Base-by-base conservation (phyloP, 2,797 vertebrate genomes). In the Serranus cabrilla region DNA sequence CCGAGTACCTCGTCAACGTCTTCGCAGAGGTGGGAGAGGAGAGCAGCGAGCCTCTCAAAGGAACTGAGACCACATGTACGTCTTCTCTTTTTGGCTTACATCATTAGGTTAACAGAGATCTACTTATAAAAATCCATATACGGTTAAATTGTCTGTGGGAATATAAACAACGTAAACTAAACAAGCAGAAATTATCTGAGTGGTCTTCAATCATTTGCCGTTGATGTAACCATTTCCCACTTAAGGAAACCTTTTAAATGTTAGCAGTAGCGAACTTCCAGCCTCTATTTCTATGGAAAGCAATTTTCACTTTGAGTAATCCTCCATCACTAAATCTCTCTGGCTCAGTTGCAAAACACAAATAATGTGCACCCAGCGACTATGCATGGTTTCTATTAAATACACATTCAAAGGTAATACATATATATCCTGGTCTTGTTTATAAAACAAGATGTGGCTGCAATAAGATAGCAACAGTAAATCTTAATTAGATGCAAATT, bases 1-100 rank as follows among this genome's bases (percentile, higher is more conserved):
- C 97, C 0, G 80, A 98, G 68, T 99, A 99, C 72, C 69, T 95
- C 39, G 96, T 99, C 70, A 97, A 93, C 0, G 97, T 99, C 86
- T 98, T 96, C 87, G 94, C 98, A 2, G 93, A 99, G 78, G 93
- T 97, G 42, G 98, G 96, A 91, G 97, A 97, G 37, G 97, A 99
- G 64, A 97, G 95, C 91, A 99, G 98, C 8, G 97, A 98, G 46
- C 96, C 98, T 31, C 92, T 99, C 6, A 94, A 93, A 49, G 98
- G 97, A 92, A 86, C 89, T 2, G 97, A 99, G 86, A 98, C 96
- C 74, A 99, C 98, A 71, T 47, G 98, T 99, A 95, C 93, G 98
- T 96, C 64, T 71, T 55, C n/a, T 31, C 46, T 73, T 27, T 56
- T 71, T 23, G 5, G 12, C 16, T 55, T 39, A 66, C 39, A 46